Evolutionary conservation across 2,113 vertebrate species (phyloP).

Genomic region (Heloderma charlesbogerti): DNA sequence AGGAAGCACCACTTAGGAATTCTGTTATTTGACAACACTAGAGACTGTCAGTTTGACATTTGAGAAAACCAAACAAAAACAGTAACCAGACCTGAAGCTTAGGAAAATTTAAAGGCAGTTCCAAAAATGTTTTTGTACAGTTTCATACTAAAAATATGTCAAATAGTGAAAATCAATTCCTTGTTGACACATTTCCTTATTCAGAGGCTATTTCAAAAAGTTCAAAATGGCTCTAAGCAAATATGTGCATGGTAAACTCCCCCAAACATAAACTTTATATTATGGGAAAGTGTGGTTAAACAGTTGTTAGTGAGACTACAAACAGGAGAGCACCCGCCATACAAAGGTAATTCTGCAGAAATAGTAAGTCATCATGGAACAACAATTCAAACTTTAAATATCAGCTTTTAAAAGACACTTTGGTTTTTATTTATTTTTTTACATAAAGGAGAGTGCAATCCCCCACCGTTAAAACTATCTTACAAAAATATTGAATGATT

Average conservation of each 20-base stretch:
- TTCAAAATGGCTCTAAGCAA: background rate
- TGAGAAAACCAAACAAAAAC: background rate
- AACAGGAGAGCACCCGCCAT: too few relatives aligned
- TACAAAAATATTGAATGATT: background rate
- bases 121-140: background rate
- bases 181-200: background rate
- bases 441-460: background rate
- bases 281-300: background rate
- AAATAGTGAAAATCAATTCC: background rate
- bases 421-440: background rate
- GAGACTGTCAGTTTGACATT: background rate
- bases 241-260: background rate
- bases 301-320: background rate
- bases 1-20: conserved; percentile 6
- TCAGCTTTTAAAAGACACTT: background rate
- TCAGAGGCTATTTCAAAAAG: background rate
- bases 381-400: background rate
- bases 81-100: background rate
- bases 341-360: background rate
- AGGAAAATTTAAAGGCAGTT: conserved; percentile 16
- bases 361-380: background rate
- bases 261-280: background rate
- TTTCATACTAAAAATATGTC: background rate
- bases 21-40: background rate
- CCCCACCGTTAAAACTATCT: background rate